Conservation (phyloP, 1,140 invertebrate species). For the Drosophila dunni region DNA sequence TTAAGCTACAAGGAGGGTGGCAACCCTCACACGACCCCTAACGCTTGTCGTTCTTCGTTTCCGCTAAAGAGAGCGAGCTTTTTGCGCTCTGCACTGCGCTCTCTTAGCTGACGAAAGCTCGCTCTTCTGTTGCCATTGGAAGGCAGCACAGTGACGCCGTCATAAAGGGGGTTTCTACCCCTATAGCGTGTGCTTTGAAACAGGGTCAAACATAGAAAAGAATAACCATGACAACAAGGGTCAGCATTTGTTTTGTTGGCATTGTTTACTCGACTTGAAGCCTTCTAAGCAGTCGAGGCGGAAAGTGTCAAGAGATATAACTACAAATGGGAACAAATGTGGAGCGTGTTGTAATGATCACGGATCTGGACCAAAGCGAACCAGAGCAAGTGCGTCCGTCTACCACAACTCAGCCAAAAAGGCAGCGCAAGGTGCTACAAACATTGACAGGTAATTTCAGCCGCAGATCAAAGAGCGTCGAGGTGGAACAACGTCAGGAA, state of each 20-base stretch:
- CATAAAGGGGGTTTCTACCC: constrained; percentile 23
- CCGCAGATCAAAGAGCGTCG: constrained; percentile 72
- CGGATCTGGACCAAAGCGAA: constrained; percentile 74
- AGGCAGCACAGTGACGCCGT: constrained; percentile 39
- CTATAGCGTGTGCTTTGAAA: background rate
- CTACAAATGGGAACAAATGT: constrained; percentile 28
- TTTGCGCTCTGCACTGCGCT: background rate
- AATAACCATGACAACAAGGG: constrained; percentile 17
- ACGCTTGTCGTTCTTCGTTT: background rate
- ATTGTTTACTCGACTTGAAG: constrained; percentile 14
- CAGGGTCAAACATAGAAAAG: constrained; percentile 19
- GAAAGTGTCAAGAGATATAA: constrained; percentile 43
- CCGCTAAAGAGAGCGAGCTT: constrained; percentile 24
- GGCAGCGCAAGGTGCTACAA: constrained; percentile 68
- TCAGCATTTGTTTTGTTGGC: background rate
- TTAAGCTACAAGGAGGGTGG: background rate
- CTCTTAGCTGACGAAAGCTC: constrained; percentile 17
- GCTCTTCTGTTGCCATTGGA: constrained; percentile 31
- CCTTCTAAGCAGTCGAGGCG: constrained; percentile 25
- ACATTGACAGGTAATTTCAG: constrained; percentile 78
- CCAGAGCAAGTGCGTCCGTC: constrained; percentile 23
- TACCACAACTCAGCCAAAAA: constrained; percentile 36
- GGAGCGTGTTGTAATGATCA: constrained; percentile 62
- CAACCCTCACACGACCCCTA: background rate
- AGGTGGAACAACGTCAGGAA: constrained; percentile 46